These are phyloP conservation scores for Amniataba percoides DNA, from an alignment of 2,797 vertebrate species.

Conservation along the genomic window DNA sequence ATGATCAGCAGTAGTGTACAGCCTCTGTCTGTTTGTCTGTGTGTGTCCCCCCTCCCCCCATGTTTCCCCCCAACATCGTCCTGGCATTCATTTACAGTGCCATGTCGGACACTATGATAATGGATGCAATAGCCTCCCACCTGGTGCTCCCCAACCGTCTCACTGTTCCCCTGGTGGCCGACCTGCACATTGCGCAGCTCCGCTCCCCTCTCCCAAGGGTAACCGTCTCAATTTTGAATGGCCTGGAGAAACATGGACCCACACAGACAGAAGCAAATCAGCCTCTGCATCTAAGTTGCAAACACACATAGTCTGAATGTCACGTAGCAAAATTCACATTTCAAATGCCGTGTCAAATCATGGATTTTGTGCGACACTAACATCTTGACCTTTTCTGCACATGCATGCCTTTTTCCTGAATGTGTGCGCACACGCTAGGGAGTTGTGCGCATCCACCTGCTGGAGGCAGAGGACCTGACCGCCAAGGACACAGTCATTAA, in stretches of 20 bases:
- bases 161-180: slow-evolving; percentile 90
- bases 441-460: slow-evolving; percentile 92
- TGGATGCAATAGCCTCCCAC: slow-evolving; percentile 94
- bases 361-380: slow-evolving; percentile 20
- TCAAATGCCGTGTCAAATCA: slow-evolving; percentile 7
- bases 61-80: slow-evolving; percentile 63
- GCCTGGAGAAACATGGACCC: slow-evolving; percentile 44
- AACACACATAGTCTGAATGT: slow-evolving; percentile 44
- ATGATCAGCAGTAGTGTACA: slow-evolving; percentile 52
- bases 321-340: slow-evolving; percentile 25
- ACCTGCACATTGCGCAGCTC: slow-evolving; percentile 92
- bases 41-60: slow-evolving; percentile 57
- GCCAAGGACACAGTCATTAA: slow-evolving; percentile 94
- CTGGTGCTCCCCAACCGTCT: slow-evolving; percentile 96
- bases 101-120: slow-evolving; percentile 95
- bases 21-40: slow-evolving; percentile 66
- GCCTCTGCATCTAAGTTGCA: slow-evolving; percentile 27
- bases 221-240: slow-evolving; percentile 69
- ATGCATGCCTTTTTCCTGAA: slow-evolving; percentile 10
- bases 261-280: slow-evolving; percentile 30
- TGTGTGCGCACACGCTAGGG: slow-evolving; percentile 81
- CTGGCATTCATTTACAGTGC: slow-evolving; percentile 87
- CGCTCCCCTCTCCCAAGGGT: slow-evolving; percentile 96
- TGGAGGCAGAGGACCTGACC: slow-evolving; percentile 89
- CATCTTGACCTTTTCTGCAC: slow-evolving; percentile 10